These are phyloP conservation scores for Pipistrellus kuhlii DNA, from an alignment of 2,797 vertebrate genomes.

Conservation along the genomic window DNA sequence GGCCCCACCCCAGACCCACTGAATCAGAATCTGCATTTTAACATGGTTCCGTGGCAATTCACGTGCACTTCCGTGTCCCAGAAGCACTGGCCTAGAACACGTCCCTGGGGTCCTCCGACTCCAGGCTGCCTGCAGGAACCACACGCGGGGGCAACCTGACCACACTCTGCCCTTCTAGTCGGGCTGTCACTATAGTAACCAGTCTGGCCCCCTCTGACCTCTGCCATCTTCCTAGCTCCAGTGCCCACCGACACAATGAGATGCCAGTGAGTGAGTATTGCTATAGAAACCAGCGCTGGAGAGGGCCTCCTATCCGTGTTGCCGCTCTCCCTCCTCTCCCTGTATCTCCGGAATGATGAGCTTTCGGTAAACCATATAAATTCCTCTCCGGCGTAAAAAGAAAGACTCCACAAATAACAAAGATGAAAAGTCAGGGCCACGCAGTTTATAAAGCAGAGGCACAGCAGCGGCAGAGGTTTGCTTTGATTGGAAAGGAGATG, in stretches of 20 bases:
- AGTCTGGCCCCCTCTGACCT: background rate
- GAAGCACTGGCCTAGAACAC: background rate
- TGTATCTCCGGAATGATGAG: constrained; percentile 8
- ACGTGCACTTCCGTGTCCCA: background rate
- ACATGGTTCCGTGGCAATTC: background rate
- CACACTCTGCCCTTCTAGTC: background rate
- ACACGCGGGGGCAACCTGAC: background rate
- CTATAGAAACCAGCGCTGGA: constrained; percentile 72
- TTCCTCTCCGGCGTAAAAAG: constrained; percentile 4
- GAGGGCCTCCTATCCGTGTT: background rate
- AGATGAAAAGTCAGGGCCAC: constrained; percentile 32
- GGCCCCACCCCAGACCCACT: background rate
- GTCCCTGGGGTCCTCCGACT: background rate
- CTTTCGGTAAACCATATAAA: constrained; percentile 25
- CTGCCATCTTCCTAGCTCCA: background rate
- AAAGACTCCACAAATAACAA: constrained; percentile 14
- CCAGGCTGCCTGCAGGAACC: background rate
- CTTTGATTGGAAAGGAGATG: background rate
- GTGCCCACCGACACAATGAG: background rate
- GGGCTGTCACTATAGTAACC: constrained; percentile 37
- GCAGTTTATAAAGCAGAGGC: background rate
- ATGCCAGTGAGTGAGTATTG: constrained; percentile 8
- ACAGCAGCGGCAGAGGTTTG: background rate
- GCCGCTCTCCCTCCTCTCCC: background rate
- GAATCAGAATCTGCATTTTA: background rate